phyloP scores from a whole-genome alignment of 2,797 vertebrate genomes.

The Melopsittacus undulatus region DNA sequence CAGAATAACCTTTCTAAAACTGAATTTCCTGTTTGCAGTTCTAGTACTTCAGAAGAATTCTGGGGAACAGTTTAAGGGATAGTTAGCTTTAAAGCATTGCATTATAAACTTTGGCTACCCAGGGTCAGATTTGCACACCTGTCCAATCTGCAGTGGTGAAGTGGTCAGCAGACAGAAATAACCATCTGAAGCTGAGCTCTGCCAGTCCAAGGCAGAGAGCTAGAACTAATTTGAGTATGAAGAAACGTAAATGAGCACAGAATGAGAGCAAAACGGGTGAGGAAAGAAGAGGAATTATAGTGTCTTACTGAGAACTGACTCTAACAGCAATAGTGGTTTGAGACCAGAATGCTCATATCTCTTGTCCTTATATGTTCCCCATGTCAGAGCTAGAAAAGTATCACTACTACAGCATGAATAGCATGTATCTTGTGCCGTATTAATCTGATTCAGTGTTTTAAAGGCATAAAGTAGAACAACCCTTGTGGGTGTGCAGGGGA shows the following conservation, averaged over 20 bases:
- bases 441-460: not conserved
- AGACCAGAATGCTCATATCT: not conserved
- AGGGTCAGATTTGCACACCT: not conserved
- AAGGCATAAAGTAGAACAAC: not conserved
- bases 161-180: not conserved
- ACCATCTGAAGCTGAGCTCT: not conserved
- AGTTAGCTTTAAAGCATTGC: not conserved
- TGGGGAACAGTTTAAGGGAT: not conserved
- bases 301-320: not conserved
- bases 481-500: not conserved
- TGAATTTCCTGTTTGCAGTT: not conserved
- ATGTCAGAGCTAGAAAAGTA: not conserved
- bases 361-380: not conserved
- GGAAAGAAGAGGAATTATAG: not conserved
- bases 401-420: not conserved
- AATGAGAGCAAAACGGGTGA: not conserved
- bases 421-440: not conserved
- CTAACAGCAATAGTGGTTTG: not conserved
- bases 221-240: not conserved
- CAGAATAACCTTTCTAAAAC: not conserved
- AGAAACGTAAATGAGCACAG: not conserved
- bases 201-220: not conserved
- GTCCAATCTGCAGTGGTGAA: not conserved
- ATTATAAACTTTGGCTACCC: not conserved
- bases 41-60: not conserved